Evolutionary conservation across 2,888 invertebrate species (phyloP).

Genomic region (Xiphydria camelus): DNA sequence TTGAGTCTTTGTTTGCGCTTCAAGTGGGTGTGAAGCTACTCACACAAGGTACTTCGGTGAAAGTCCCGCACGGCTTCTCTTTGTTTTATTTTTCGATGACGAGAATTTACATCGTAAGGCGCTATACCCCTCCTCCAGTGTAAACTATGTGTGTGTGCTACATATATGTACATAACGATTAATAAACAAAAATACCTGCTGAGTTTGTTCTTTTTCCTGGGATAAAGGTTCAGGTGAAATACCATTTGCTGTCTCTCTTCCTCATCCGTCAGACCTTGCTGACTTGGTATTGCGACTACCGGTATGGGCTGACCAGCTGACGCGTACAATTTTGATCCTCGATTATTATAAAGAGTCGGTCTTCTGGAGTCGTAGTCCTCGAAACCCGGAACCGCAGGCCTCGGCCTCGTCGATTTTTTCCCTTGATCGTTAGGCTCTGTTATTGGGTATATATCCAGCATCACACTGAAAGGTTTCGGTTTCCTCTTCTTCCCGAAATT

Average conservation of each 20-base stretch:
- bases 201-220: constrained; percentile 57
- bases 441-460: constrained; percentile 68
- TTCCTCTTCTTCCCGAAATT: constrained; percentile 38
- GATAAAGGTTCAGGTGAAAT: constrained; percentile 69
- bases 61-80: constrained; percentile 12
- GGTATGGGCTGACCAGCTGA: constrained; percentile 30
- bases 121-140: constrained; percentile 2
- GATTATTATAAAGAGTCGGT: constrained; percentile 31
- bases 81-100: neutral
- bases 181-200: constrained; percentile 35
- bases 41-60: too few relatives aligned
- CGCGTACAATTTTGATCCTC: constrained; percentile 33
- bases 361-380: constrained; percentile 42
- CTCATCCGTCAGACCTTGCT: constrained; percentile 36
- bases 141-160: neutral
- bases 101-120: neutral
- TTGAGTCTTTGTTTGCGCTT: too few relatives aligned
- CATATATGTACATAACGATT: neutral
- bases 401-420: constrained; percentile 3
- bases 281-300: constrained; percentile 30
- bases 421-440: constrained; percentile 48
- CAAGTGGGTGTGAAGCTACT: too few relatives aligned
- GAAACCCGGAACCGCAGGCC: neutral
- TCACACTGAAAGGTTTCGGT: constrained; percentile 65
- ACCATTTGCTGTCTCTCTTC: constrained; percentile 63